These are phyloP conservation scores for Myoxocephalus aenaeus DNA, from an alignment of 2,797 vertebrate genomes.

Conservation along the genomic window DNA sequence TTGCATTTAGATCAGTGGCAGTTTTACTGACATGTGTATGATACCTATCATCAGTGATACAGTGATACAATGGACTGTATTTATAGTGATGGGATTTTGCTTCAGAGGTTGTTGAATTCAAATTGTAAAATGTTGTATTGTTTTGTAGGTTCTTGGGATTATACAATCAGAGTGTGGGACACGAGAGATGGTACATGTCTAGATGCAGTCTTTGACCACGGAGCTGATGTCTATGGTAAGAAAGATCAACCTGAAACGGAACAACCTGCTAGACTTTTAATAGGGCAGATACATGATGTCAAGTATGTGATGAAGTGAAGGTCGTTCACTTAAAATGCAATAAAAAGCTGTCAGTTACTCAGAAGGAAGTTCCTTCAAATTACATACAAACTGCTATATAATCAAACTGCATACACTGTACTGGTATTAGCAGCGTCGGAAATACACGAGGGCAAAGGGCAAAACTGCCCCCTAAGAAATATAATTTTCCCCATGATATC, in stretches of 20 bases:
- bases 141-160: constrained; percentile 93
- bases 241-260: neutral
- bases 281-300: neutral
- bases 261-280: neutral
- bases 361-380: neutral
- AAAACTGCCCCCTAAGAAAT: no score
- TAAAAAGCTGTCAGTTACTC: neutral
- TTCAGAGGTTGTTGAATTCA: constrained; percentile 2
- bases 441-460: no score
- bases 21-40: neutral
- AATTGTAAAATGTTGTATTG: neutral
- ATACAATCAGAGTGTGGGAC: constrained; percentile 96
- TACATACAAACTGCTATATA: neutral
- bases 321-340: neutral
- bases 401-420: neutral
- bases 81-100: neutral
- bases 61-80: neutral
- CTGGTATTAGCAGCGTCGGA: no score
- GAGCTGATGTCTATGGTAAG: constrained; percentile 97
- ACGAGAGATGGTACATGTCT: constrained; percentile 94
- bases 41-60: no score
- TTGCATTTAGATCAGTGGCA: neutral
- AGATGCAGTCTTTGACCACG: constrained; percentile 94
- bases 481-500: no score
- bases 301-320: neutral